Conservation (phyloP, 2,797 vertebrate species). For the Pseudochaenichthys georgianus region DNA sequence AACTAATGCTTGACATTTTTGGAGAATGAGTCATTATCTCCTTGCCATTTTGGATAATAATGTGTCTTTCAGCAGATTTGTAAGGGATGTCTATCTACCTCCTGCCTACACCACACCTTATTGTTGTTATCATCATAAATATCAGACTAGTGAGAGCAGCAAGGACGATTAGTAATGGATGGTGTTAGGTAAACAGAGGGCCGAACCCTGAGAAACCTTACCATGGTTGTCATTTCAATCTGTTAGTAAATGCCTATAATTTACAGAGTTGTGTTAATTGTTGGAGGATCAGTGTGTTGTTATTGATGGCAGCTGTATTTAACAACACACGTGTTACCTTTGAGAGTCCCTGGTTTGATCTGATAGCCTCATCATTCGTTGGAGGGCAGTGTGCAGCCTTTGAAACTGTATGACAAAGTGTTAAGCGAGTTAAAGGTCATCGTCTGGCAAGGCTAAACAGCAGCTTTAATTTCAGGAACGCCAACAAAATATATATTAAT, state of each 20-base stretch:
- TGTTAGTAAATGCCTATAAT: slow-evolving; percentile 4
- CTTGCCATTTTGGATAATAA: background rate
- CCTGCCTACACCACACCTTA: slow-evolving; percentile 33
- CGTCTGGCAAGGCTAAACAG: slow-evolving; percentile 34
- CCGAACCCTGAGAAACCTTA: slow-evolving; percentile 10
- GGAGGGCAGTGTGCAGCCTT: slow-evolving; percentile 91
- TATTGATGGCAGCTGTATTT: slow-evolving; percentile 25
- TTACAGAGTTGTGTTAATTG: slow-evolving; percentile 4
- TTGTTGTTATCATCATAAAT: slow-evolving; percentile 40
- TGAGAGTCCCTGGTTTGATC: slow-evolving; percentile 82
- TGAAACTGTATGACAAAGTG: slow-evolving; percentile 88
- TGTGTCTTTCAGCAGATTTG: slow-evolving; percentile 30
- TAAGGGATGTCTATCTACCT: slow-evolving; percentile 24
- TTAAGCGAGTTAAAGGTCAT: slow-evolving; percentile 71
- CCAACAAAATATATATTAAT: background rate
- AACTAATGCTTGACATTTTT: background rate
- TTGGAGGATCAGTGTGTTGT: slow-evolving; percentile 1
- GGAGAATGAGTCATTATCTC: background rate
- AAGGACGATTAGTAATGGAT: slow-evolving; percentile 15
- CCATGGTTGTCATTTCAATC: background rate
- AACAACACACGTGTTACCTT: slow-evolving; percentile 84
- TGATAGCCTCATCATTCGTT: slow-evolving; percentile 87
- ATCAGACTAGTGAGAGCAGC: slow-evolving; percentile 26
- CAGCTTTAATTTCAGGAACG: slow-evolving; percentile 27
- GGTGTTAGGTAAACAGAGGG: slow-evolving; percentile 6